These are phyloP conservation scores for Platalea minor DNA, from an alignment of 2,797 vertebrate species.

Conservation along the genomic window DNA sequence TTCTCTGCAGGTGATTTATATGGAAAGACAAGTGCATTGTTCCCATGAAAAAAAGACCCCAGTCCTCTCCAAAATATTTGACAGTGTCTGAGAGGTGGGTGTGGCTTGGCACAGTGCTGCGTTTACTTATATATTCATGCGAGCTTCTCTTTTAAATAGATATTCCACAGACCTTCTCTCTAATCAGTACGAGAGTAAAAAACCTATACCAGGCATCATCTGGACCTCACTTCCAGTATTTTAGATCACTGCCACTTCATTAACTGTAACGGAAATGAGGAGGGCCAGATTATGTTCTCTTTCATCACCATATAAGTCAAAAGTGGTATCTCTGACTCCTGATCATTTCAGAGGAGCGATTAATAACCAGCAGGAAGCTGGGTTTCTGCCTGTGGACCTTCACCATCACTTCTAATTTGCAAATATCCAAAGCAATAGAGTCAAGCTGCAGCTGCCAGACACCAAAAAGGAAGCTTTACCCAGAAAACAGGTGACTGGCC, in stretches of 20 bases:
- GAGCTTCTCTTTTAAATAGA: neutral
- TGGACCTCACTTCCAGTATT: neutral
- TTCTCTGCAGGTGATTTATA: slow-evolving; percentile 24
- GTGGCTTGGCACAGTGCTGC: neutral
- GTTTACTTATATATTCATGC: neutral
- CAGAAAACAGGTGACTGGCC: neutral
- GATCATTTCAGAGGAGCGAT: neutral
- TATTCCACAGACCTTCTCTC: neutral
- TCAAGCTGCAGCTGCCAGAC: neutral
- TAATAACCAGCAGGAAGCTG: neutral
- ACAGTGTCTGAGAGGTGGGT: neutral
- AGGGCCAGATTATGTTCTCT: neutral
- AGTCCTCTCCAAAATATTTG: slow-evolving; percentile 21
- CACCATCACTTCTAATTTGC: neutral
- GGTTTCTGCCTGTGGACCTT: neutral
- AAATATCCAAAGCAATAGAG: neutral
- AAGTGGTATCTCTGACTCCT: neutral
- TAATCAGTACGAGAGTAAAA: neutral
- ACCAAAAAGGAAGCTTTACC: neutral
- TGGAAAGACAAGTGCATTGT: slow-evolving; percentile 2
- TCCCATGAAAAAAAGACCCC: neutral
- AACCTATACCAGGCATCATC: neutral
- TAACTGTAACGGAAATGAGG: neutral
- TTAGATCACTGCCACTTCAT: neutral
- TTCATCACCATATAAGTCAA: neutral